phyloP scores from a whole-genome alignment of 2,888 invertebrate species.

The Leptodirus hochenwartii region DNA sequence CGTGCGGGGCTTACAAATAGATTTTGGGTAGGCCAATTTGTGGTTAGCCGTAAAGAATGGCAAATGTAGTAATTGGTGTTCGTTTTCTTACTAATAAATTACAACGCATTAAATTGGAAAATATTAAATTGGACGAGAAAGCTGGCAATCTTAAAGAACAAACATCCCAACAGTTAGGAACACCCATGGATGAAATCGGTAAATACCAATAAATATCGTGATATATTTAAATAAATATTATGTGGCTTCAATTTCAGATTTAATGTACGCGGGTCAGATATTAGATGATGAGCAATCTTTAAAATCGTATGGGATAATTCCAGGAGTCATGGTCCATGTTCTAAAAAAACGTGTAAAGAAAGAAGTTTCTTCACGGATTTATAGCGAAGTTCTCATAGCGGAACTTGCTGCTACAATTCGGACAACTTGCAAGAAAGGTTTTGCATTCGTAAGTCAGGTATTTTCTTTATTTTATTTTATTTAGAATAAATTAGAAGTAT shows the following conservation, averaged over 20 bases:
- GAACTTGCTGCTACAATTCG: too few species aligned
- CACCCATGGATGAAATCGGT: constrained; percentile 40
- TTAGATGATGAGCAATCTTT: constrained; percentile 42
- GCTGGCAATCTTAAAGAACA: constrained; percentile 37
- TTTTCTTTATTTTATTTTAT: too few species aligned
- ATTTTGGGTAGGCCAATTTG: too few species aligned
- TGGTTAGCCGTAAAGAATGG: too few species aligned
- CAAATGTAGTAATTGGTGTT: constrained; percentile 28
- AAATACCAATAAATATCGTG: constrained; percentile 15
- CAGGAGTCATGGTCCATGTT: constrained; percentile 38
- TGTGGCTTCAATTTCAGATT: too few species aligned
- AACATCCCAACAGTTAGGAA: constrained; percentile 35
- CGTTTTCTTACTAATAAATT: constrained; percentile 31
- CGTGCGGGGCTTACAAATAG: too few species aligned
- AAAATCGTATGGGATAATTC: constrained; percentile 40
- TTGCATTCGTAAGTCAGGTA: too few species aligned
- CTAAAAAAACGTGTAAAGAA: constrained; percentile 28
- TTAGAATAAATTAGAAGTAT: too few species aligned
- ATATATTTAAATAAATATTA: too few species aligned
- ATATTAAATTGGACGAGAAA: constrained; percentile 40
- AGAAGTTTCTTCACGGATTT: constrained; percentile 22
- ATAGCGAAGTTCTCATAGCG: too few species aligned
- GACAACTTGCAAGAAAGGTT: too few species aligned
- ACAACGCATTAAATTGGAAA: constrained; percentile 36
- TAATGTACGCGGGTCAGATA: constrained; percentile 53